phyloP scores from a whole-genome alignment of 2,888 invertebrate species.

The Diplazon laetatorius region DNA sequence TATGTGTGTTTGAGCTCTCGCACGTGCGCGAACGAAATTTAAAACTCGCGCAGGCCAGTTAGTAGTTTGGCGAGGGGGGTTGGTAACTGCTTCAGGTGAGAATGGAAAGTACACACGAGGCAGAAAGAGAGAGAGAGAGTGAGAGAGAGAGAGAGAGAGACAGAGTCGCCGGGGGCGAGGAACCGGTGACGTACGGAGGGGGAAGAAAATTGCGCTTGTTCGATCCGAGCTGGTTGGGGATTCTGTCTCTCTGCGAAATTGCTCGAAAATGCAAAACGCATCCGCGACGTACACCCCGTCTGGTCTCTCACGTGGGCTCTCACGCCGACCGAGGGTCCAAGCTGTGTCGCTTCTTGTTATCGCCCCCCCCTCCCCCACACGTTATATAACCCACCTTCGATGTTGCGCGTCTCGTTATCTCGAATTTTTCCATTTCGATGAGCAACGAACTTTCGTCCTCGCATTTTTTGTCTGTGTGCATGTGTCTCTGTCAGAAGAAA shows the following conservation, averaged over 20 bases:
- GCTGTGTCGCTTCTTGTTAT: slow-evolving; percentile 13
- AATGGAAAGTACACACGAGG: no score
- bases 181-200: no score
- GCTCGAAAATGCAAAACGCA: slow-evolving; percentile 69
- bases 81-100: no score
- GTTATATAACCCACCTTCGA: slow-evolving; percentile 12
- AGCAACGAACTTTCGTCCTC: no score
- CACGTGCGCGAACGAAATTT: slow-evolving; percentile 40
- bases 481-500: no score
- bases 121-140: slow-evolving; percentile 19
- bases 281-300: no score
- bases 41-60: slow-evolving; percentile 45
- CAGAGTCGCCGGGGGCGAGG: slow-evolving; percentile 20
- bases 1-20: no score
- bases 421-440: no score
- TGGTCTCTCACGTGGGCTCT: no score
- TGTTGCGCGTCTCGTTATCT: slow-evolving; percentile 55
- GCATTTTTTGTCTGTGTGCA: no score
- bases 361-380: slow-evolving; percentile 1
- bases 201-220: slow-evolving; percentile 74
- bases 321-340: no score
- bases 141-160: slow-evolving; percentile 45
- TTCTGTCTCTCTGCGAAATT: slow-evolving; percentile 63
- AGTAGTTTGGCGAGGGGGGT: no score
- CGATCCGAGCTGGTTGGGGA: slow-evolving; percentile 39